phyloP scores from a whole-genome alignment of 2,888 invertebrate species.

The Yponomeuta malinellus region DNA sequence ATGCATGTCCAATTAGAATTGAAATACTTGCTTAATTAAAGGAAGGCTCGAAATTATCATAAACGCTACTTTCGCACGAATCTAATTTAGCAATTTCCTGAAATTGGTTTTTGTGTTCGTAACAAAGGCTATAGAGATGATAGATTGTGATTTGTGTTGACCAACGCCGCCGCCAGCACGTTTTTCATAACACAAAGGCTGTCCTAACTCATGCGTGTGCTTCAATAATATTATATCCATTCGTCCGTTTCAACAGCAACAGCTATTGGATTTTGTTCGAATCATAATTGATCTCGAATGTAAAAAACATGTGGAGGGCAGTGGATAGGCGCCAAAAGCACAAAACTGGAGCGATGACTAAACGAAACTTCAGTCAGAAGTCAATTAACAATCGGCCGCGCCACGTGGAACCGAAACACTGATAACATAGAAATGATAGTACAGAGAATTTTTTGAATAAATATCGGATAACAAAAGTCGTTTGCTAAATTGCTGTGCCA shows the following conservation, averaged over 20 bases:
- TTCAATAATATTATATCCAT: conserved; percentile 41
- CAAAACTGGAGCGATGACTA: conserved; percentile 72
- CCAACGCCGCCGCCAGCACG: conserved; percentile 9
- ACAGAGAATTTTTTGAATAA: neutral
- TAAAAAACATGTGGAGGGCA: conserved; percentile 67
- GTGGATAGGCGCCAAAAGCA: conserved; percentile 72
- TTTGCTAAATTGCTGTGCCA: too few relatives aligned
- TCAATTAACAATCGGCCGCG: conserved; percentile 60
- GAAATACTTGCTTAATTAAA: conserved; percentile 11
- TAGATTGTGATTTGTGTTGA: conserved; percentile 12
- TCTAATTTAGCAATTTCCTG: conserved; percentile 20
- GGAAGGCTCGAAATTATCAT: conserved; percentile 15
- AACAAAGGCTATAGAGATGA: conserved; percentile 15
- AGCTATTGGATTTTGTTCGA: conserved; percentile 73
- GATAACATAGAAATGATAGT: conserved; percentile 34
- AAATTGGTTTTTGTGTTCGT: conserved; percentile 16
- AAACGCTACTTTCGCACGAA: conserved; percentile 27
- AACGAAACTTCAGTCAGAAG: conserved; percentile 64
- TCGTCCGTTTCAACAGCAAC: conserved; percentile 65
- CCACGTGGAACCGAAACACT: conserved; percentile 51
- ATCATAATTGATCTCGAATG: conserved; percentile 73
- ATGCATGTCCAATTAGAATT: conserved; percentile 57
- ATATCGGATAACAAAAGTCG: too few relatives aligned
- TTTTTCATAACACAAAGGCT: conserved; percentile 12
- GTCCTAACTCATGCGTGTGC: conserved; percentile 11